Evolutionary conservation across 1,140 invertebrate species (phyloP).

Genomic region (Magallana gigas): DNA sequence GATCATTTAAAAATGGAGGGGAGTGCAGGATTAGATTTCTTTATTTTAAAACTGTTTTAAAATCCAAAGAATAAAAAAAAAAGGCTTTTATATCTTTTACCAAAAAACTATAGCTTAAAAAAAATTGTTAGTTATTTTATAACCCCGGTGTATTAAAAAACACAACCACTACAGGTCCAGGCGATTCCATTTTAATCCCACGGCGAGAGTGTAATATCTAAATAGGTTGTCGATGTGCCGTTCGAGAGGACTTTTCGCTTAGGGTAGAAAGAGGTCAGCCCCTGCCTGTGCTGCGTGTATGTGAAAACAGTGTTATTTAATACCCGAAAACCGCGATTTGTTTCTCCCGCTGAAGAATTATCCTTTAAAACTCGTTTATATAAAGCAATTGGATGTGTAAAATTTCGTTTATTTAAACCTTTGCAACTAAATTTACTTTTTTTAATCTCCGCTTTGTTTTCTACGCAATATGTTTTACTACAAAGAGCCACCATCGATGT

Average conservation of each 20-base stretch:
- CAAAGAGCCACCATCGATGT: conserved; percentile 42
- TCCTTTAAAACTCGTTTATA: not conserved
- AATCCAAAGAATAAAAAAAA: no score
- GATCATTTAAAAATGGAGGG: no score
- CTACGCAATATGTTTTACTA: conserved; percentile 49
- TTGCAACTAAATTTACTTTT: conserved; percentile 19
- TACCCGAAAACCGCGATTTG: not conserved
- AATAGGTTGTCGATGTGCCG: conserved; percentile 28
- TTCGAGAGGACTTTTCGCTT: conserved; percentile 40
- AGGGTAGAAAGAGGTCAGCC: conserved; percentile 35
- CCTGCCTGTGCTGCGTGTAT: conserved; percentile 18
- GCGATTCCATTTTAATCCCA: no score
- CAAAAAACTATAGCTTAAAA: no score
- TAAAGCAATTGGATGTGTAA: not conserved
- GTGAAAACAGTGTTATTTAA: conserved; percentile 2
- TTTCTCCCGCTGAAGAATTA: not conserved
- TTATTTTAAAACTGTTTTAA: no score
- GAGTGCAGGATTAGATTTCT: no score
- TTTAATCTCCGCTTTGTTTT: conserved; percentile 19
- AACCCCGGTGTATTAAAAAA: no score
- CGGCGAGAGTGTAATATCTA: no score
- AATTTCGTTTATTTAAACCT: not conserved
- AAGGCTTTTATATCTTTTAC: no score
- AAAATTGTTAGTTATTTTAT: no score
- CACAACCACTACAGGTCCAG: no score